Evolutionary conservation across 2,113 vertebrate species (phyloP).

Genomic region (Centropristis striata): DNA sequence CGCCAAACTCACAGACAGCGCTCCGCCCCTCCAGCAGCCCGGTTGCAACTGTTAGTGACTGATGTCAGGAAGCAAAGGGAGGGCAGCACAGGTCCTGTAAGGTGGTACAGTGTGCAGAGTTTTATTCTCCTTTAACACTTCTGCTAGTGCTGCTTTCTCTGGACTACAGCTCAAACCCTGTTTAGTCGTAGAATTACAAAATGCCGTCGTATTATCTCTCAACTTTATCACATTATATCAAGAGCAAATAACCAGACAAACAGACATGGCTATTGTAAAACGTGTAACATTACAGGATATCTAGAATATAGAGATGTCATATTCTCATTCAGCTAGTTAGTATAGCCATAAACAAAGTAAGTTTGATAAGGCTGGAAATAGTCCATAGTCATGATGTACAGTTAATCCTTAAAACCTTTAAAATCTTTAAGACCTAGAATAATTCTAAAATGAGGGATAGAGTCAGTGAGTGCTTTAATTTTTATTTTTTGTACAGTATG

Average conservation of each 20-base stretch:
- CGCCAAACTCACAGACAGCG: constrained; percentile 92
- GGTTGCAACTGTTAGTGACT: constrained; percentile 93
- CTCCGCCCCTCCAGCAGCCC: constrained; percentile 90
- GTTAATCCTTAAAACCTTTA: constrained; percentile 62
- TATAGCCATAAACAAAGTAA: constrained; percentile 51
- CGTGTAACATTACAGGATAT: constrained; percentile 65
- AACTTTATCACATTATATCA: constrained; percentile 68
- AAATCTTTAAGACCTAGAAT: constrained; percentile 61
- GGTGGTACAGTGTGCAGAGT: constrained; percentile 53
- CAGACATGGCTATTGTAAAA: constrained; percentile 59
- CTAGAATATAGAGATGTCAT: constrained; percentile 54
- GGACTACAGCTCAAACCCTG: constrained; percentile 66
- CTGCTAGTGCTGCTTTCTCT: constrained; percentile 66
- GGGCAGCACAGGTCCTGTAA: constrained; percentile 45
- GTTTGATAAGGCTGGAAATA: constrained; percentile 58
- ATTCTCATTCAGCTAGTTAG: constrained; percentile 59
- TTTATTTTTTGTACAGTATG: constrained; percentile 60
- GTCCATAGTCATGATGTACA: constrained; percentile 65
- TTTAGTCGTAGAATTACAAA: constrained; percentile 70
- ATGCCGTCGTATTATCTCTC: constrained; percentile 65
- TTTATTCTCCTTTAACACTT: constrained; percentile 50
- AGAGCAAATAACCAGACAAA: constrained; percentile 68
- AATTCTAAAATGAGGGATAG: constrained; percentile 57
- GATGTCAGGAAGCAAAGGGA: constrained; percentile 16
- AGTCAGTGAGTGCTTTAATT: constrained; percentile 68